A percentile compares a stretch with the other conserved stretches of the same genome.
phyloP scores from a whole-genome alignment of 2,797 vertebrate genomes.

The Leptoclinus maculatus region DNA sequence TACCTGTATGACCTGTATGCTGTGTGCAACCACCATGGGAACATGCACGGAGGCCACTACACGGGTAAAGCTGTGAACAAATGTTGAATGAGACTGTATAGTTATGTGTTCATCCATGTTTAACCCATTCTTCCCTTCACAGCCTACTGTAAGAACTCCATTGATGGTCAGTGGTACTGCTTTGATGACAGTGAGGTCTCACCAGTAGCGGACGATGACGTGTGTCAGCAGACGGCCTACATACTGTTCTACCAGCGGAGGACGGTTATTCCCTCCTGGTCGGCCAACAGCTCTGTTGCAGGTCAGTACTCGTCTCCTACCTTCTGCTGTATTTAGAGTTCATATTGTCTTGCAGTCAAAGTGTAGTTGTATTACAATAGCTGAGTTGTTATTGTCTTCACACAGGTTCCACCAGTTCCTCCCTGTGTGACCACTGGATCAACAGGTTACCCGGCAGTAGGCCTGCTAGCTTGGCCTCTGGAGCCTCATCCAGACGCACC shows the following conservation, averaged over 20 bases:
- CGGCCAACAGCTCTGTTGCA: constrained; percentile 97
- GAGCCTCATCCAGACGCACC: constrained; percentile 94
- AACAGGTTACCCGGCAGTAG: constrained; percentile 95
- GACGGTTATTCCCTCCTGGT: constrained; percentile 96
- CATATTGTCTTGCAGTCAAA: background rate
- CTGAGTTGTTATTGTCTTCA: background rate
- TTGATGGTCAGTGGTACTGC: constrained; percentile 99
- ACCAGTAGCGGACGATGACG: constrained; percentile 91
- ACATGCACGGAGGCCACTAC: constrained; percentile 99
- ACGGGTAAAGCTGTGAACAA: constrained; percentile 84
- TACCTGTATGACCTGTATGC: constrained; percentile 98
- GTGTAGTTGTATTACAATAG: background rate
- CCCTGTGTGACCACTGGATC: constrained; percentile 98
- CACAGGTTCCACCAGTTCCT: constrained; percentile 97
- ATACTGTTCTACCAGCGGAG: constrained; percentile 98
- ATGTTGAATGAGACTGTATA: background rate
- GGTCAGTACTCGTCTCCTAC: constrained; percentile 78
- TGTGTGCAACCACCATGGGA: constrained; percentile 98
- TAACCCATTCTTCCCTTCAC: background rate
- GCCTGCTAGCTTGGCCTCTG: constrained; percentile 94
- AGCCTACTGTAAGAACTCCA: constrained; percentile 98
- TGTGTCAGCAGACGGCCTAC: constrained; percentile 95
- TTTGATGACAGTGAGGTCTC: constrained; percentile 98
- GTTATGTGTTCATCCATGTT: background rate
- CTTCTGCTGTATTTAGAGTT: background rate